These are phyloP conservation scores for Mesaphorura yosii DNA, from an alignment of 1,140 invertebrate genomes.

Conservation along the genomic window DNA sequence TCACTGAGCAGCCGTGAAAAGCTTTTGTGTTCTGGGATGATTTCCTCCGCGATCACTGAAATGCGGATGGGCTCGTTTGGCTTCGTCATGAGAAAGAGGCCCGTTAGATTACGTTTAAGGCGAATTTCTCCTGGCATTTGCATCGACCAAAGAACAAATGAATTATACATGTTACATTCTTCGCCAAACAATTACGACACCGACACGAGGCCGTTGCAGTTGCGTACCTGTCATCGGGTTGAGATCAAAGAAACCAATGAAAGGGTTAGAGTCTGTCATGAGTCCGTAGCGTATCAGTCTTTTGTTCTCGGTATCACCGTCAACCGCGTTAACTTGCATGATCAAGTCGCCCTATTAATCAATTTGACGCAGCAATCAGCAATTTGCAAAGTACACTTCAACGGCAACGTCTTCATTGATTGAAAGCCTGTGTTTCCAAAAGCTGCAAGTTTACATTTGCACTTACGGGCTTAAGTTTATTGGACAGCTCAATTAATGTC, in stretches of 20 bases:
- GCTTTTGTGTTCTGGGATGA: conserved; percentile 36
- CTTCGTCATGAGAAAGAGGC: conserved; percentile 61
- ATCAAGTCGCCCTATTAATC: conserved; percentile 46
- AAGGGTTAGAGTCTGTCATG: conserved; percentile 66
- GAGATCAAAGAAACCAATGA: conserved; percentile 68
- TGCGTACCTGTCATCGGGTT: conserved; percentile 66
- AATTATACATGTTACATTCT: too few relatives aligned
- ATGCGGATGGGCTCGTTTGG: conserved; percentile 64
- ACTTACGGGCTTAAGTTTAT: conserved; percentile 5
- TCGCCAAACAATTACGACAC: too few relatives aligned
- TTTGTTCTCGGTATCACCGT: conserved; percentile 73
- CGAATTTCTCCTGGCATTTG: conserved; percentile 40
- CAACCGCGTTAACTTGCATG: conserved; percentile 66
- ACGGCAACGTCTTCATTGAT: neutral
- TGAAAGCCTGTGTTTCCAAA: too few relatives aligned
- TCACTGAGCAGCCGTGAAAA: neutral
- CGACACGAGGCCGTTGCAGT: too few relatives aligned
- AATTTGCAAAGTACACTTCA: too few relatives aligned
- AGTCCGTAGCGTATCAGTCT: conserved; percentile 68
- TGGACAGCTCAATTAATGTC: conserved; percentile 9
- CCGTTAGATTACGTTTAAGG: conserved; percentile 33
- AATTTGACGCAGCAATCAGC: neutral
- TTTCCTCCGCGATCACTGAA: conserved; percentile 71
- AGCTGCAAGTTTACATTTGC: neutral
- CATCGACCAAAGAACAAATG: too few relatives aligned